Conservation (phyloP, 1,140 invertebrate genomes). For the Heliothis virescens region DNA sequence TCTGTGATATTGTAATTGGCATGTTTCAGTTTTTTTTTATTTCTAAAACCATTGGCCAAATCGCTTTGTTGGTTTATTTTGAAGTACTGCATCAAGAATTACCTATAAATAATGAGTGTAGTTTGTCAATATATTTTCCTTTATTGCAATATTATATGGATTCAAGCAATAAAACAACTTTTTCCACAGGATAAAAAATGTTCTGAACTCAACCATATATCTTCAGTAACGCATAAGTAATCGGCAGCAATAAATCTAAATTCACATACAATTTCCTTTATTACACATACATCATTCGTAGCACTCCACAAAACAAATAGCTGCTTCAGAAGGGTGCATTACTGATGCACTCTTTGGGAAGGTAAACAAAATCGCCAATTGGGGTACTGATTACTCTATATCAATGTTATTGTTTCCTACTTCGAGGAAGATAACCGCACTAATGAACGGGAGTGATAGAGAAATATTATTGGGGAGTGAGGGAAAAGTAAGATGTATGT, state of each 20-base stretch:
- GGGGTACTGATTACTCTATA: conserved; percentile 62
- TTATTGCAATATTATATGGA: no score
- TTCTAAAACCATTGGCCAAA: background rate
- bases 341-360: conserved; percentile 60
- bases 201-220: background rate
- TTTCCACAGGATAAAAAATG: conserved; percentile 15
- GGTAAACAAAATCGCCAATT: conserved; percentile 60
- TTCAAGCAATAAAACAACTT: conserved; percentile 8
- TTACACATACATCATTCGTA: conserved; percentile 64
- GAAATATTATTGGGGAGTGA: conserved; percentile 13
- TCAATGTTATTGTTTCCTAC: conserved; percentile 56
- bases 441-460: conserved; percentile 35
- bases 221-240: conserved; percentile 38
- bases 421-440: background rate
- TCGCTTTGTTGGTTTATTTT: background rate
- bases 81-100: background rate
- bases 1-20: background rate
- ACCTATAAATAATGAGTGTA: no score
- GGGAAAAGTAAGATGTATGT: background rate
- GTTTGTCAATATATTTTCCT: no score
- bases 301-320: conserved; percentile 62
- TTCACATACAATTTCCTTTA: conserved; percentile 63
- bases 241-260: conserved; percentile 66
- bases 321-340: conserved; percentile 71
- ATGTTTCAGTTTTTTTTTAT: background rate